These are phyloP conservation scores for Cyprinodon variegatus DNA, from an alignment of 2,113 vertebrate genomes.

Conservation along the genomic window DNA sequence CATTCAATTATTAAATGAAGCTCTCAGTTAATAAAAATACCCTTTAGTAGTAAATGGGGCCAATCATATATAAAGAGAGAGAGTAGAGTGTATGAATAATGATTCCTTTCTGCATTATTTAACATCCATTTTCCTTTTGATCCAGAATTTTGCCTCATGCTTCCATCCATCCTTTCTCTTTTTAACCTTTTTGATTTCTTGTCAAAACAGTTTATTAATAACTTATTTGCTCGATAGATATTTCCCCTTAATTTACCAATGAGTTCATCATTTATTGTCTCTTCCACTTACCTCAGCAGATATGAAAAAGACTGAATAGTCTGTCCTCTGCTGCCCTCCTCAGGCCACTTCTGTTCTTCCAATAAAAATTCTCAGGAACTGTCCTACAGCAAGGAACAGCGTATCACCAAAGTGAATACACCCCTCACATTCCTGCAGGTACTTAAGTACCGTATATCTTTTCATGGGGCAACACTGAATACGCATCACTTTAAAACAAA, in stretches of 20 bases:
- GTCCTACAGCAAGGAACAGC: no score
- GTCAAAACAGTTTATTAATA: not conserved
- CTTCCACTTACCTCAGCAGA: not conserved
- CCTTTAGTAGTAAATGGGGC: no score
- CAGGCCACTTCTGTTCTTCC: not conserved
- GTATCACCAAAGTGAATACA: no score
- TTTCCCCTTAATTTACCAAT: not conserved
- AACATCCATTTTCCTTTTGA: not conserved
- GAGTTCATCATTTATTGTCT: not conserved
- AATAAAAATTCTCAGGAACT: not conserved
- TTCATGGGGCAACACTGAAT: not conserved
- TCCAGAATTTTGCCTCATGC: no score
- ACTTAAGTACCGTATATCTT: not conserved
- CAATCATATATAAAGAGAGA: no score
- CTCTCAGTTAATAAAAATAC: no score
- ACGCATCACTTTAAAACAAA: not conserved
- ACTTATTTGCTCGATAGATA: not conserved
- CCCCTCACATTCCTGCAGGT: no score
- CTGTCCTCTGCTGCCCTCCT: slow-evolving; percentile 31
- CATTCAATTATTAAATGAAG: no score
- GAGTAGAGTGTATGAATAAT: not conserved
- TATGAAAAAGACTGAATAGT: not conserved
- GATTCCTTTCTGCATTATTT: not conserved
- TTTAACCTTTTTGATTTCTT: not conserved
- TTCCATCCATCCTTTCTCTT: no score